A percentile compares a stretch with the other conserved stretches of the same genome.
Conservation (phyloP, 2,888 invertebrate species). For the Apamea monoglypha region DNA sequence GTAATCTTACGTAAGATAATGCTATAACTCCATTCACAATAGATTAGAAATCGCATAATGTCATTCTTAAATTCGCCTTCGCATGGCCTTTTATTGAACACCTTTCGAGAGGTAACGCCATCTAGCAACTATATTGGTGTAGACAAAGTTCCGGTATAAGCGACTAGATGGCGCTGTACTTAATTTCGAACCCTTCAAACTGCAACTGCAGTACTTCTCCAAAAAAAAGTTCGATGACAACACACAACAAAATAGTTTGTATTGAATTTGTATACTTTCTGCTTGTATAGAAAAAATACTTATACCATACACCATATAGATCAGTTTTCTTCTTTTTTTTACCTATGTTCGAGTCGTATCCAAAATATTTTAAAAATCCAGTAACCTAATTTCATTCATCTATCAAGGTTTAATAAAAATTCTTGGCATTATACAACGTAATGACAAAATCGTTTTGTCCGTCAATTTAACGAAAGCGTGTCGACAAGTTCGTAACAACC, state of each 20-base stretch:
- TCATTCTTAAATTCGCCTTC: conserved; percentile 47
- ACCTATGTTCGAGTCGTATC: background rate
- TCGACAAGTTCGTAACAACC: conserved; percentile 61
- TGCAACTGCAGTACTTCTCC: background rate
- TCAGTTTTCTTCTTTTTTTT: background rate
- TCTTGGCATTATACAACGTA: conserved; percentile 57
- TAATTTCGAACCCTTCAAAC: conserved; percentile 3
- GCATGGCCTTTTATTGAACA: conserved; percentile 43
- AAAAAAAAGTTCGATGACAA: background rate
- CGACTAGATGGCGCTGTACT: conserved; percentile 58
- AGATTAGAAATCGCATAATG: conserved; percentile 65
- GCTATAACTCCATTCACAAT: conserved; percentile 53
- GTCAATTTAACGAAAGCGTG: conserved; percentile 63
- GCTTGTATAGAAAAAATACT: background rate
- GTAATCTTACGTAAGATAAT: conserved; percentile 55
- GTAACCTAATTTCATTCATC: conserved; percentile 21
- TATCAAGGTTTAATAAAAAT: conserved; percentile 37
- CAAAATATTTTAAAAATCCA: conserved; percentile 16
- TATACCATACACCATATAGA: background rate
- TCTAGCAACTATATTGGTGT: conserved; percentile 25
- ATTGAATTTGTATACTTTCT: background rate
- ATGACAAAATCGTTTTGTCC: conserved; percentile 62
- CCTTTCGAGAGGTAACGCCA: conserved; percentile 48
- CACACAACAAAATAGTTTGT: background rate
- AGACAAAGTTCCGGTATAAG: conserved; percentile 2